These are phyloP conservation scores for Gallinago stenura DNA, from an alignment of 2,797 vertebrate genomes.

Conservation along the genomic window DNA sequence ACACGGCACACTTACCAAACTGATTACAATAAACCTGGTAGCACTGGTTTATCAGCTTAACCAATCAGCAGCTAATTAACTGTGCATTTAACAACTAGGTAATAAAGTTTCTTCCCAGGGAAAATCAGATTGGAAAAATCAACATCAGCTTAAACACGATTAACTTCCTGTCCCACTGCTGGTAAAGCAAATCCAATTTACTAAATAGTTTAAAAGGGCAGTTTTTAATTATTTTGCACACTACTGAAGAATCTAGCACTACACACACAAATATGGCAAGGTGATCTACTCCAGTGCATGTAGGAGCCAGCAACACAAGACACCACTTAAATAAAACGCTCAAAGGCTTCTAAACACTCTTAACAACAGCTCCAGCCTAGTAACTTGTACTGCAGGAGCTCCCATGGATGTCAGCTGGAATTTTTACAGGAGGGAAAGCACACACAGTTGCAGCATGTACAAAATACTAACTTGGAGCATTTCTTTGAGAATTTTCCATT, in stretches of 20 bases:
- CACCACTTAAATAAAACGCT: background rate
- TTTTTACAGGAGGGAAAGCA: background rate
- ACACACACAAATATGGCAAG: background rate
- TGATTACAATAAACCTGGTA: conserved; percentile 16
- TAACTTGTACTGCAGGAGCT: background rate
- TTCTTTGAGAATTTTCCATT: background rate
- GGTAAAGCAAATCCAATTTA: conserved; percentile 60
- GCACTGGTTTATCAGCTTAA: conserved; percentile 53
- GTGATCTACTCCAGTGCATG: fast-evolving
- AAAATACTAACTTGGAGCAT: background rate
- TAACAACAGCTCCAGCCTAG: background rate
- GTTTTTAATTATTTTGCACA: conserved; percentile 39
- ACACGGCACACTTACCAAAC: background rate
- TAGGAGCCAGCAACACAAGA: background rate
- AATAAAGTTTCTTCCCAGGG: conserved; percentile 54
- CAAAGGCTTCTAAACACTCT: fast-evolving
- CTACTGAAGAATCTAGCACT: background rate
- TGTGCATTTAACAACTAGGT: conserved; percentile 24
- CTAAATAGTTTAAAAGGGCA: conserved; percentile 46
- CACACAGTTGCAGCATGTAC: background rate
- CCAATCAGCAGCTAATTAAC: conserved; percentile 59
- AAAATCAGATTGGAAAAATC: conserved; percentile 70
- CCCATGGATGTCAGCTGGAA: fast-evolving
- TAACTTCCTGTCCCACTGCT: conserved; percentile 40
- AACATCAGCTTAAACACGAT: conserved; percentile 62